Conservation (phyloP, 2,797 vertebrate species). For the Gymnothorax javanicus region DNA sequence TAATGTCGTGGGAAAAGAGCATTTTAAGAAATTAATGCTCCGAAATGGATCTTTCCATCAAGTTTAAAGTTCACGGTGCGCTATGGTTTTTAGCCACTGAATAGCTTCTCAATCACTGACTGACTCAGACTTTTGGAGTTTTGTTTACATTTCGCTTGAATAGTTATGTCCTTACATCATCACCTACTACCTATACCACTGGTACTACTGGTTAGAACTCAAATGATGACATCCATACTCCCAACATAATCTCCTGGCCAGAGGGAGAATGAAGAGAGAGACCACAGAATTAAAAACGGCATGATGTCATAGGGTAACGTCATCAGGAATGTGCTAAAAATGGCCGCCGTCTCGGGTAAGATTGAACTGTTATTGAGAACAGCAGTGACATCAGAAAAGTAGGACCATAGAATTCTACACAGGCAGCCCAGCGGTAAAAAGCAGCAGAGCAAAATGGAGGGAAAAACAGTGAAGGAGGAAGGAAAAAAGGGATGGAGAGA, state of each 20-base stretch:
- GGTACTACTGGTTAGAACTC: neutral
- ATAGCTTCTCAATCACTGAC: neutral
- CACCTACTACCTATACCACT: neutral
- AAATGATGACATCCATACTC: neutral
- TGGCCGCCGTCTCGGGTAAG: no score
- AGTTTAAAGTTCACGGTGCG: neutral
- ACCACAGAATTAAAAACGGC: no score
- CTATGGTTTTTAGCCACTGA: neutral
- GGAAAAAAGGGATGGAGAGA: conserved; percentile 34
- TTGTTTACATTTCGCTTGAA: neutral
- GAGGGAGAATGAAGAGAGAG: conserved; percentile 14
- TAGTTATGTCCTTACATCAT: neutral
- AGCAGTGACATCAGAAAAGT: no score
- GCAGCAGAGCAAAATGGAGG: neutral
- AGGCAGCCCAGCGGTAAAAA: no score
- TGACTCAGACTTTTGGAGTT: neutral
- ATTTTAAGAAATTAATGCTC: neutral
- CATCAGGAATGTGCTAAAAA: no score
- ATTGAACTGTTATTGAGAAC: no score
- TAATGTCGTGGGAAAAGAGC: neutral
- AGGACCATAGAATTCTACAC: no score
- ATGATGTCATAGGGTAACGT: no score
- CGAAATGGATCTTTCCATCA: neutral
- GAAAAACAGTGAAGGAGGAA: neutral
- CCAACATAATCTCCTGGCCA: neutral